Base-by-base conservation (phyloP, 2,888 invertebrate species). In the Aleiodes testaceus region DNA sequence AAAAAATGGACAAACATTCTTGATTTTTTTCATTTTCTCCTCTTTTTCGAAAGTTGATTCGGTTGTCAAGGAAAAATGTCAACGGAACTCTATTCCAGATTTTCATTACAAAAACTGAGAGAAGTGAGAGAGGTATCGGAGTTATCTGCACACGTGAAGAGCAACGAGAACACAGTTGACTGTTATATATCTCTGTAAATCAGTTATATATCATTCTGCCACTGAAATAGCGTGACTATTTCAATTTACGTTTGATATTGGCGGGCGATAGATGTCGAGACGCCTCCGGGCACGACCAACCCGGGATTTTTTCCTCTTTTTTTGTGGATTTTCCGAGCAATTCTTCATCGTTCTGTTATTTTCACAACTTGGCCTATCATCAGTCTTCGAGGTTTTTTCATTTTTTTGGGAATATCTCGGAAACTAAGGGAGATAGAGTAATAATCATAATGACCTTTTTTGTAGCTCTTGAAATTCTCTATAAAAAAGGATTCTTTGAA, bases 181-280 rank as follows among this genome's bases (percentile, higher is more conserved):
- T 42, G 11, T 14, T 59, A 18, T 44, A 63, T 63, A 22, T 26
- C 26, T 63, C 45, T 44, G 45, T 45, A 16, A 59, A 42, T 42
- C 36, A 36, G 36, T 36, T 72, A 70, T 72, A 49, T 71, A 69
- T 69, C 68, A 70, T 67, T 72, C 73, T 75, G 72, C 80, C 79
- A 79, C 81, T 80, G 80, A 83, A 81, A 83, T 83, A 83, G 83
- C 80, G 79, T 77, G 81, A 83, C 83, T 82, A 82, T 84, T 85
- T 85, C 84, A 82, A 84, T 85, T 84, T 82, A 81, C 81, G 79
- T 45, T 77, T 81, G 81, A 82, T 85, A 84, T 84, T 82, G 83
- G 82, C 78, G 78, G 80, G 78, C 82, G 82, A 84, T 84, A 82
- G 80, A 80, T 78, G 79, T 78, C 45, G 73, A 76, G 69, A 76